Evolutionary conservation across 2,888 invertebrate species (phyloP).

Genomic region (Pasiphila rectangulata): DNA sequence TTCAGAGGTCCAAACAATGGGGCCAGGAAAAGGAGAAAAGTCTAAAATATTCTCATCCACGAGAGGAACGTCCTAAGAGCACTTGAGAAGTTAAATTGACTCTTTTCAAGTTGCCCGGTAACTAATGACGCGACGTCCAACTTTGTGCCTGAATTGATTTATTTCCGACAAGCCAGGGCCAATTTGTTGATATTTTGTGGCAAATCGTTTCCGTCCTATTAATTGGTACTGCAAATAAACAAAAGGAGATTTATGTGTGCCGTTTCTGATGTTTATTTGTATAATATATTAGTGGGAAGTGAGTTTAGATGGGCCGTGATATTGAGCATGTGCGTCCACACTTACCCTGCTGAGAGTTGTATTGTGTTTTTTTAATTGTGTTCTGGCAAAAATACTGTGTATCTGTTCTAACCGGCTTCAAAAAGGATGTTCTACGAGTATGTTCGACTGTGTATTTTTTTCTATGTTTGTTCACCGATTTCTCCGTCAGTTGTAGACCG

Average conservation of each 20-base stretch:
- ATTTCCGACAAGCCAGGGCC: constrained; percentile 26
- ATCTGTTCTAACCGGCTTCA: no score
- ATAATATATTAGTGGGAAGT: not conserved
- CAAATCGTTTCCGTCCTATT: constrained; percentile 8
- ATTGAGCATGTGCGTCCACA: no score
- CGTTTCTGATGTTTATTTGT: constrained; percentile 2
- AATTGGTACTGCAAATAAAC: constrained; percentile 11
- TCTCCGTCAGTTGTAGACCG: no score
- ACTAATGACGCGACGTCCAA: constrained; percentile 25
- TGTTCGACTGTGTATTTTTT: no score
- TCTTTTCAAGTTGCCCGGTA: constrained; percentile 28
- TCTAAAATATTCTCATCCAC: constrained; percentile 12
- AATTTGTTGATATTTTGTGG: constrained; percentile 22
- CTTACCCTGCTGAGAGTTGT: no score
- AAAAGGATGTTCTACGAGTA: no score
- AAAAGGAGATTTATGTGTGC: not conserved
- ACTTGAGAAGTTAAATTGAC: constrained; percentile 32
- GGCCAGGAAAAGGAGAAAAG: constrained; percentile 4
- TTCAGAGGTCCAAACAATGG: not conserved
- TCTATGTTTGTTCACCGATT: no score
- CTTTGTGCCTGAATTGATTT: constrained; percentile 26
- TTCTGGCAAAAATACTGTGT: no score
- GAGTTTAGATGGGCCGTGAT: not conserved
- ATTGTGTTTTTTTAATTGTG: no score
- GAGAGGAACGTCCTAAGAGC: constrained; percentile 8